phyloP scores from a whole-genome alignment of 53 echinoderm and acorn worm genomes.

The Antedon mediterranea region DNA sequence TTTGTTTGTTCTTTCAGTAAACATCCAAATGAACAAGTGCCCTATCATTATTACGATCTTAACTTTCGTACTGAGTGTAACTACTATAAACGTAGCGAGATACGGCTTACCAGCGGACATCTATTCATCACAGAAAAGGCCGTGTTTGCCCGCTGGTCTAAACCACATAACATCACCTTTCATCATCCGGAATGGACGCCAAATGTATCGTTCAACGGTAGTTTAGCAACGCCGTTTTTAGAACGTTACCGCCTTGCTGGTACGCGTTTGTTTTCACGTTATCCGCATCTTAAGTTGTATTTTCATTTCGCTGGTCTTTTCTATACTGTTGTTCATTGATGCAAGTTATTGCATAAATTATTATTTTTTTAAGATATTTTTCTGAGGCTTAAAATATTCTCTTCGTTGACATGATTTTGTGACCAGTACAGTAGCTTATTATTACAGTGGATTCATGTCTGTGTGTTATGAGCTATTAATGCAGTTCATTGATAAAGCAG shows the following conservation, averaged over 20 bases:
- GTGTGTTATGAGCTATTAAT: no score
- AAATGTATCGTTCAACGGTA: slow-evolving; percentile 15
- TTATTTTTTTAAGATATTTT: no score
- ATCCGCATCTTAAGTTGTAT: slow-evolving; percentile 65
- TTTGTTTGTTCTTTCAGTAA: slow-evolving; percentile 33
- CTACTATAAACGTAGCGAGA: slow-evolving; percentile 83
- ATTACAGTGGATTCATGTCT: no score
- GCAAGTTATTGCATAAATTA: neutral
- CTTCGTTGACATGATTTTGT: no score
- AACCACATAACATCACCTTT: slow-evolving; percentile 65
- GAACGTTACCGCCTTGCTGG: slow-evolving; percentile 62
- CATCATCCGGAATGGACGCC: slow-evolving; percentile 53
- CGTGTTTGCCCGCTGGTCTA: slow-evolving; percentile 81
- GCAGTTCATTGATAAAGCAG: no score
- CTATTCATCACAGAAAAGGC: slow-evolving; percentile 95
- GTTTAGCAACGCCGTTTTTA: slow-evolving; percentile 59
- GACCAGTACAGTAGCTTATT: no score
- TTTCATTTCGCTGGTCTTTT: slow-evolving; percentile 84
- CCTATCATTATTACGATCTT: slow-evolving; percentile 89
- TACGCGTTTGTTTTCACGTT: slow-evolving; percentile 54
- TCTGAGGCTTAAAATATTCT: no score
- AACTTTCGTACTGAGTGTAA: slow-evolving; percentile 55
- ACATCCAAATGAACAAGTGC: slow-evolving; percentile 70
- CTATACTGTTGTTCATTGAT: slow-evolving; percentile 80
- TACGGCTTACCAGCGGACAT: slow-evolving; percentile 66